Evolutionary conservation across 2,797 vertebrate genomes (phyloP), one percentile per base, ranked within the genome.

Genomic region (Clamator glandarius): DNA sequence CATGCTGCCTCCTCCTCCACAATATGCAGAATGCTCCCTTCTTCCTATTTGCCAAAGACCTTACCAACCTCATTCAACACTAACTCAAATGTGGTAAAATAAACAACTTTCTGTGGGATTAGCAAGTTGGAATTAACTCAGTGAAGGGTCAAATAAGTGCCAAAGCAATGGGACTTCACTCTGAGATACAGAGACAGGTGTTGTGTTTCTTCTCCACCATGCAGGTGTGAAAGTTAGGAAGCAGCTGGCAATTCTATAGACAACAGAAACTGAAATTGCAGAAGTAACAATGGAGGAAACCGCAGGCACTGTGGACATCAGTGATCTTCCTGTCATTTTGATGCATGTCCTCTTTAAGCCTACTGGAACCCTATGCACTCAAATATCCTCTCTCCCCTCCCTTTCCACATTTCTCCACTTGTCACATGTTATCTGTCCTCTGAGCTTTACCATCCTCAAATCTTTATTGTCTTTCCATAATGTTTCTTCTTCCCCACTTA

Each of bases 11-110:
- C 89, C 82, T 46, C 29, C 52, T 26, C 52, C 89, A 77, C 82
- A 95, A 89, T 13, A 93, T 41, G 57, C 68, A 93, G 76, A 93
- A 67, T 83, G 81, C 46, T 89, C 86, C 78, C 25, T 80, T 76
- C 64, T 35, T 89, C 74, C 61, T 72, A 52, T 85, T 87, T 63
- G 12, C 84, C 86, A 87, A 86, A 87, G 93, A 69, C 13, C 6
- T 3, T 18, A 93, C 55, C 44, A 41, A 82, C 84, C 78, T 87
- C 74, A 93, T 66, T 90, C 58, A 86, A 88, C n/a, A 58, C 41
- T 26, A 48, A 76, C 41, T 67, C 0, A 0, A 67, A 89, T 10
- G 52, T 64, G 78, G 64, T 77, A 92, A 96, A 93, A 93, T 54
- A 61, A 96, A 74, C 87, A 91, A 77, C 33, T n/a, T 91, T 70